These are phyloP conservation scores for Pygoscelis adeliae DNA, from an alignment of 2,113 vertebrate genomes.

Conservation along the genomic window DNA sequence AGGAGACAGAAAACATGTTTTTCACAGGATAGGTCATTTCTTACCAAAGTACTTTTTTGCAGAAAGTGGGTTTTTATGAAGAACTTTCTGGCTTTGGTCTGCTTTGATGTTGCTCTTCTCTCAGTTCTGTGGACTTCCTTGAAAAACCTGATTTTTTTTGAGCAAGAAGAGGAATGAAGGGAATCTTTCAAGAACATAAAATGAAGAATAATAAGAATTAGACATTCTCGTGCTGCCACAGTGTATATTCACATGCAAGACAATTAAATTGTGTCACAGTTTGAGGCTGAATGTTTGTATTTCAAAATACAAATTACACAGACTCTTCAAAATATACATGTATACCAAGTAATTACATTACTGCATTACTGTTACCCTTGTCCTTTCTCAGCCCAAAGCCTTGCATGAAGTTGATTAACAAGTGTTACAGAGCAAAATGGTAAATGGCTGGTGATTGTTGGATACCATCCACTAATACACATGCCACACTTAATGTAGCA, in stretches of 20 bases:
- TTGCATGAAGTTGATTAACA: background rate
- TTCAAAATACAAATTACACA: background rate
- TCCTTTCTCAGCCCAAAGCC: background rate
- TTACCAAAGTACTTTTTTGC: background rate
- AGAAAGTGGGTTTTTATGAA: background rate
- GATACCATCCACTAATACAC: background rate
- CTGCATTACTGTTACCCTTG: background rate
- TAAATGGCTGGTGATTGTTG: background rate
- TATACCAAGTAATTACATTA: background rate
- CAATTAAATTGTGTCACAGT: background rate
- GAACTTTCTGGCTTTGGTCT: background rate
- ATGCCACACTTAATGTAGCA: background rate
- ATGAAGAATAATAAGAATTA: background rate
- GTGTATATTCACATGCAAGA: background rate
- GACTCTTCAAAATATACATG: background rate
- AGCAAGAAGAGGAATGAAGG: background rate
- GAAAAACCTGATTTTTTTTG: background rate
- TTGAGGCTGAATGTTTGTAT: background rate
- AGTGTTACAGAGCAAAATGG: background rate
- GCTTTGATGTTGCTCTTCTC: background rate
- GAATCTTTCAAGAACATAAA: background rate
- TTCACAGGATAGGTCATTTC: background rate
- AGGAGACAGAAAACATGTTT: background rate
- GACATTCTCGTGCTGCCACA: background rate
- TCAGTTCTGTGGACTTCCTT: background rate